Base-by-base conservation (phyloP, 2,888 invertebrate species). In the Synergus japonicus region DNA sequence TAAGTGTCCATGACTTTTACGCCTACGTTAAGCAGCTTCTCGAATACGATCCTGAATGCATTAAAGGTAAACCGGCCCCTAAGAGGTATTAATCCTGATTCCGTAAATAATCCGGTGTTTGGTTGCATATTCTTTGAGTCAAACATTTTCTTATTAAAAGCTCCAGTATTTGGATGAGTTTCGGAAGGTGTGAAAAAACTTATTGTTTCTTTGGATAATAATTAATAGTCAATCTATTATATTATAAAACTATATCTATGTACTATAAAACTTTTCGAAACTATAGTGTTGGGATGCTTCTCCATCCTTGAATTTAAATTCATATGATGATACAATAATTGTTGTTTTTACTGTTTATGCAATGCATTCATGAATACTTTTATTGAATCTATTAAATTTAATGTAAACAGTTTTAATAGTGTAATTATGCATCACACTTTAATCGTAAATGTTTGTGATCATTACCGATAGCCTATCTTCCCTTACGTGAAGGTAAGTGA, bases 391-490 rank as follows among this genome's bases (percentile, higher is more conserved):
- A 54, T 54, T 8, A 54, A 54, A 54, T 54, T 54, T 54, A 54
- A 54, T n/a, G n/a, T 54, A n/a, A 54, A 54, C 54, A 54, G 64
- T 64, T 64, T 64, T 1, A 41, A 41, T 8, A 15, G n/a, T n/a
- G 8, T n/a, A 54, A 54, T 54, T 54, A 54, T 54, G n/a, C 8
- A 22, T 22, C 22, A 54, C 4, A n/a, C 54, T n/a, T 54, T 54
- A 54, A 54, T 54, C n/a, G 8, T 54, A 54, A 54, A 29, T 69
- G 29, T 69, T 67, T 67, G 66, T 41, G 73, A 77, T 22, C 73
- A 41, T 60, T 60, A 60, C 69, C 78, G 83, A 81, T 81, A 76
- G 15, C 69, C 22, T 29, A 69, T 69, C 49, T 69, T 69, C 46
- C 67, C 44, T 44, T 76, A 79, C 78, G 66, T 77, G 79, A 65